Conservation (phyloP, 2,797 vertebrate species). For the Silurus aristotelis region DNA sequence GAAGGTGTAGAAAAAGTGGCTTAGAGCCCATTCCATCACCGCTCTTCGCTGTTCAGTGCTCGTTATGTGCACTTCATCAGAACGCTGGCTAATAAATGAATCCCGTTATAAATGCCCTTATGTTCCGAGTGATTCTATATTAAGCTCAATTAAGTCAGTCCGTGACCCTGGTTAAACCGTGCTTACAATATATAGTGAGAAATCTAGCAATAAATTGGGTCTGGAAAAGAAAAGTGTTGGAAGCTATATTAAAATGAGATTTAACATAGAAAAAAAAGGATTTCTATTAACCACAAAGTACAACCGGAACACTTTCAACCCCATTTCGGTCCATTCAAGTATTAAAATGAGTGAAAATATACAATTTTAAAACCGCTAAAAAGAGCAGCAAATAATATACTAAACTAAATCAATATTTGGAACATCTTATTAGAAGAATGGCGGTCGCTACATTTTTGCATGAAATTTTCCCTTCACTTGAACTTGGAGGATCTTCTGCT, state of each 20-base stretch:
- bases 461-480: too few relatives aligned
- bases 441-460: too few relatives aligned
- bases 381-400: too few relatives aligned
- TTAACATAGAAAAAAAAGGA: background rate
- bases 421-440: too few relatives aligned
- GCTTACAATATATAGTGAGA: background rate
- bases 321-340: background rate
- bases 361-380: too few relatives aligned
- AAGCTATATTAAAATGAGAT: constrained; percentile 15
- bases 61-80: constrained; percentile 13
- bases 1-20: background rate
- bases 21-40: background rate
- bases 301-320: too few relatives aligned
- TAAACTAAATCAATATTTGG: too few relatives aligned
- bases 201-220: background rate
- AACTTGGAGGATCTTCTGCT: too few relatives aligned
- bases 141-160: constrained; percentile 12
- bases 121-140: constrained; percentile 8
- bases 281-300: background rate
- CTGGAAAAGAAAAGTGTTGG: background rate
- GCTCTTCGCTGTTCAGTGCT: too few relatives aligned
- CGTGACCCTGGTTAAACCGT: background rate
- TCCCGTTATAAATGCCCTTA: constrained; percentile 22
- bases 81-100: constrained; percentile 8
- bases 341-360: background rate